These are phyloP conservation scores for Agrochola litura DNA, from an alignment of 2,888 invertebrate genomes.

Conservation along the genomic window DNA sequence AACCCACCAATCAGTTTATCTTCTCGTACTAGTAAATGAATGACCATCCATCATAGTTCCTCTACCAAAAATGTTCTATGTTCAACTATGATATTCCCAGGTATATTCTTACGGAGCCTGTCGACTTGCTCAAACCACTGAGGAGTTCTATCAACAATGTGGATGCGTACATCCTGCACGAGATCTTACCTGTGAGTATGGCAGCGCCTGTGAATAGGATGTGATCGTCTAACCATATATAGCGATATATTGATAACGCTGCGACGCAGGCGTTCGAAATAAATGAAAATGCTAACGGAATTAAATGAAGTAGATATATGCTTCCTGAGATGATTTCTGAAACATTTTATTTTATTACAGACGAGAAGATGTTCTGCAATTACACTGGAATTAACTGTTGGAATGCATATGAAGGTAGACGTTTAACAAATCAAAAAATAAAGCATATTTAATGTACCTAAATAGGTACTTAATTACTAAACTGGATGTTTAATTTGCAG, in stretches of 20 bases:
- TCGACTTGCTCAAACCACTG: slow-evolving; percentile 78
- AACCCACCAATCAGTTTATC: not conserved
- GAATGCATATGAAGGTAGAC: slow-evolving; percentile 76
- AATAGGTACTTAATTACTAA: not conserved
- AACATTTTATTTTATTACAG: slow-evolving; percentile 72
- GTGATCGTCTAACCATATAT: not conserved
- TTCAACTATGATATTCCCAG: slow-evolving; percentile 61
- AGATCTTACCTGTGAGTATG: slow-evolving; percentile 79
- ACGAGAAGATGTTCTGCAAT: slow-evolving; percentile 87
- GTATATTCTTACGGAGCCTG: slow-evolving; percentile 86
- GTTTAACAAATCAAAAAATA: not conserved
- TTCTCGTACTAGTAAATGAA: not conserved
- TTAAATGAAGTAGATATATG: too few relatives aligned
- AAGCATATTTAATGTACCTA: not conserved
- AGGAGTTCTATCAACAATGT: slow-evolving; percentile 78
- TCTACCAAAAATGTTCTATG: not conserved
- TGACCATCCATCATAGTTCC: not conserved
- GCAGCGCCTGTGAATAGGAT: slow-evolving; percentile 7
- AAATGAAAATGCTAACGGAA: too few relatives aligned
- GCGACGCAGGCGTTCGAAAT: slow-evolving; percentile 14
- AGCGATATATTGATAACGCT: not conserved
- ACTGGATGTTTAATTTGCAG: slow-evolving; percentile 58
- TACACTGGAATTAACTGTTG: slow-evolving; percentile 90
- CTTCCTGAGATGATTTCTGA: too few relatives aligned
- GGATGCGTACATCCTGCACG: slow-evolving; percentile 86